Evolutionary conservation across 2,888 invertebrate genomes (phyloP), one percentile per base, ranked within the genome.

Genomic region (Pardosa pseudoannulata): DNA sequence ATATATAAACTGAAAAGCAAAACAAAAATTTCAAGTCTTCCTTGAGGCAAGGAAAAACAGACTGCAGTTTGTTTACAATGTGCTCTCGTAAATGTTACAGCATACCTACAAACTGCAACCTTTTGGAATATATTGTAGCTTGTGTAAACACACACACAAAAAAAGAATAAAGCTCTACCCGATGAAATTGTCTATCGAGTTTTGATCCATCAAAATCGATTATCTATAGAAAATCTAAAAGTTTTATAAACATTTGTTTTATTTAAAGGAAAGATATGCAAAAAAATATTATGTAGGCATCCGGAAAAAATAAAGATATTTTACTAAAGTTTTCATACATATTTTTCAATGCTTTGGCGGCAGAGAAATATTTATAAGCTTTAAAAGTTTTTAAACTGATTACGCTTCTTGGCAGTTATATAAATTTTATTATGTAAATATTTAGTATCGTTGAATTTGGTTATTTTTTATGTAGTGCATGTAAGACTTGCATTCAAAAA

Each of bases 21-120:
- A 46, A 46, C 46, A 46, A 6, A 46, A 46, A 46, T 46, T 46
- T 36, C 36, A 36, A 36, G 36, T 36, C 11, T 11, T 7, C 46
- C 46, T 46, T 2, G 46, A 16, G 46, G 46, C 46, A 16, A 46
- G 46, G 46, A 2, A 46, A 46, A 46, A 36, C 36, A 36, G 5
- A 7, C 36, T 36, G 46, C 46, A 46, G 46, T 46, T 46, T 46
- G 46, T 46, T 46, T 46, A 46, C 46, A 46, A 46, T 46, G 46
- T 46, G 46, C 46, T 46, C 46, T 46, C 46, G 5, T 46, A 46
- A 46, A 46, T 46, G 46, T 16, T 46, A 46, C 46, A 46, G 46
- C 46, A 46, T 46, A 46, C 46, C 46, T 46, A 16, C 46, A 46
- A 46, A 46, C 46, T 9, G 11, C 16, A 46, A 2, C 46, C 16